These are phyloP conservation scores for Meloe dianella DNA, from an alignment of 2,888 invertebrate species.

Conservation along the genomic window DNA sequence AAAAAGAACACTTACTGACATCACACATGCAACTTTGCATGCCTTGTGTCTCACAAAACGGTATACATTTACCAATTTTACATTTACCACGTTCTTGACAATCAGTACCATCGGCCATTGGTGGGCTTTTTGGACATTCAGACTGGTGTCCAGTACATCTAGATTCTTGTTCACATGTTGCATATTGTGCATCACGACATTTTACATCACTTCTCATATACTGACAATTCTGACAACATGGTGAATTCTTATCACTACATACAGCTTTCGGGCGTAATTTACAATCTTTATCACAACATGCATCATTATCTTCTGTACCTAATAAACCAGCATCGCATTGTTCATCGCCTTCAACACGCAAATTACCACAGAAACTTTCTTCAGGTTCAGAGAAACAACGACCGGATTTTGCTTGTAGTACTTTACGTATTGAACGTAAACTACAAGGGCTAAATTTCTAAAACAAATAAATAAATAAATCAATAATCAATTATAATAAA, in stretches of 20 bases:
- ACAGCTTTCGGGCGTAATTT: conserved; percentile 86
- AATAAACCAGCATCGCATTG: conserved; percentile 95
- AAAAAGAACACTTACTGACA: conserved; percentile 79
- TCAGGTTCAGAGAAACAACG: conserved; percentile 93
- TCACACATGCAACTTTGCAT: conserved; percentile 97
- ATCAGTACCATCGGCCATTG: conserved; percentile 83
- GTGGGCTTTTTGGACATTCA: conserved; percentile 85
- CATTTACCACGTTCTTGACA: conserved; percentile 94
- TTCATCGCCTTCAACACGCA: conserved; percentile 93
- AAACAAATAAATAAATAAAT: conserved; percentile 44
- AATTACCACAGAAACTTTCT: conserved; percentile 95
- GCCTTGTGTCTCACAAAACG: conserved; percentile 93
- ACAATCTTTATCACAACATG: conserved; percentile 93
- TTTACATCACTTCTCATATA: conserved; percentile 83
- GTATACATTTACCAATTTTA: conserved; percentile 87
- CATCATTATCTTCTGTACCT: conserved; percentile 91
- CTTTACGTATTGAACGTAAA: conserved; percentile 89
- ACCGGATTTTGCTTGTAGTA: conserved; percentile 89
- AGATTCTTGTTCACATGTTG: conserved; percentile 92
- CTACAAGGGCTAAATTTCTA: conserved; percentile 96
- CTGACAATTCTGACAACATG: conserved; percentile 91
- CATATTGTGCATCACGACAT: conserved; percentile 89
- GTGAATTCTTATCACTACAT: conserved; percentile 96
- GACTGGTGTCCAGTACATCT: conserved; percentile 82
- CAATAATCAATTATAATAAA: background rate